These are phyloP conservation scores for Oncorhynchus tshawytscha DNA, from an alignment of 2,113 vertebrate genomes.

Conservation along the genomic window DNA sequence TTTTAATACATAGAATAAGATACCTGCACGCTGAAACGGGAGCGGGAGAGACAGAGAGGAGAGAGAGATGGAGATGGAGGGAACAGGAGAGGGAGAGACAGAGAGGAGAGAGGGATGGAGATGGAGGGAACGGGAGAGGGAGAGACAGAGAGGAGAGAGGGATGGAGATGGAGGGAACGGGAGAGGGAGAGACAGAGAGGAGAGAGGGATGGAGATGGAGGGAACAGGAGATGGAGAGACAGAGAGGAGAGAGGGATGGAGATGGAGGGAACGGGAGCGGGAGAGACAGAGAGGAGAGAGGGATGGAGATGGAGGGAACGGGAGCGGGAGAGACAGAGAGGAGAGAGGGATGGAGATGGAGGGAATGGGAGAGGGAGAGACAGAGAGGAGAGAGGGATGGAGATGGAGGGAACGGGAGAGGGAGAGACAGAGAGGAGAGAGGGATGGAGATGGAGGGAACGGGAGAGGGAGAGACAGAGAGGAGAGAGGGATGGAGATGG, in stretches of 20 bases:
- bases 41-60: constrained; percentile 6
- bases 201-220: constrained; percentile 7
- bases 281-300: not conserved
- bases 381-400: constrained; percentile 7
- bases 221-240: not conserved
- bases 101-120: constrained; percentile 8
- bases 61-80: constrained; percentile 8
- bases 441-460: not conserved
- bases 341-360: constrained; percentile 7
- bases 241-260: constrained; percentile 8
- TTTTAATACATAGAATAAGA: constrained; percentile 55
- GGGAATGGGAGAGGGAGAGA: not conserved
- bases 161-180: not conserved
- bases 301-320: not conserved
- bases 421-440: not conserved
- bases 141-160: not conserved
- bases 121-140: not conserved
- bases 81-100: not conserved
- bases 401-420: not conserved
- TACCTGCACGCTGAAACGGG: constrained; percentile 38
- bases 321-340: not conserved
- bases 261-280: not conserved
- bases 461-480: not conserved
- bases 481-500: constrained; percentile 7
- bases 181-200: not conserved